Conservation (phyloP, 2,113 vertebrate species). For the Erinaceus europaeus region DNA sequence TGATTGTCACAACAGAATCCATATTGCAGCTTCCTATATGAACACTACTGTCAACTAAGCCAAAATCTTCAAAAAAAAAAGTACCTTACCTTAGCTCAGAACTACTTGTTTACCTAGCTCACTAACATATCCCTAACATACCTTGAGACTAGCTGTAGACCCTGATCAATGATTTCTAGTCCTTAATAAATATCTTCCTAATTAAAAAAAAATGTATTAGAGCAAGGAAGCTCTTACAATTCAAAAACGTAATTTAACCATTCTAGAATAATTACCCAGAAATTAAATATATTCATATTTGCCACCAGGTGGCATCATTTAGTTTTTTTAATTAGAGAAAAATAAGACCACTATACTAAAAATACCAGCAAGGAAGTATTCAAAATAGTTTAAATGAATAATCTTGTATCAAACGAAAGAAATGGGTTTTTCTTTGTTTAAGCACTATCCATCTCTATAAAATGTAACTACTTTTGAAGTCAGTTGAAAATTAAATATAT, state of each 20-base stretch:
- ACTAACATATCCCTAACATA: no score
- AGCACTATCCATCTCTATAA: constrained; percentile 12
- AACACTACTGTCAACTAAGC: no score
- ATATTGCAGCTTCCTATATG: no score
- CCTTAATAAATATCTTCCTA: no score
- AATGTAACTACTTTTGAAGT: constrained; percentile 45
- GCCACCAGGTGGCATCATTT: constrained; percentile 80
- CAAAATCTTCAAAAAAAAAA: no score
- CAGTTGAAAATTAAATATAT: constrained; percentile 30
- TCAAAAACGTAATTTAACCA: not conserved
- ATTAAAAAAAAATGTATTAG: not conserved
- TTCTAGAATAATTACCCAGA: not conserved
- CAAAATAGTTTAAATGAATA: constrained; percentile 38
- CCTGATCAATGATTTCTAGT: no score
- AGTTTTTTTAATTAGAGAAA: constrained; percentile 63
- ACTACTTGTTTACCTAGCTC: no score
- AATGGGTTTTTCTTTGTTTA: constrained; percentile 36
- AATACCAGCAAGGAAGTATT: not conserved
- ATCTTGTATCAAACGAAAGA: constrained; percentile 55
- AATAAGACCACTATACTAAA: no score
- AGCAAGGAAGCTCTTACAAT: not conserved
- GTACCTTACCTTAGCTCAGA: no score
- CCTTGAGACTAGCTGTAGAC: no score
- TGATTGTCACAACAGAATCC: no score
- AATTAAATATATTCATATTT: constrained; percentile 26